Base-by-base conservation (phyloP, 2,888 invertebrate species). In the Crossocerus cetratus region DNA sequence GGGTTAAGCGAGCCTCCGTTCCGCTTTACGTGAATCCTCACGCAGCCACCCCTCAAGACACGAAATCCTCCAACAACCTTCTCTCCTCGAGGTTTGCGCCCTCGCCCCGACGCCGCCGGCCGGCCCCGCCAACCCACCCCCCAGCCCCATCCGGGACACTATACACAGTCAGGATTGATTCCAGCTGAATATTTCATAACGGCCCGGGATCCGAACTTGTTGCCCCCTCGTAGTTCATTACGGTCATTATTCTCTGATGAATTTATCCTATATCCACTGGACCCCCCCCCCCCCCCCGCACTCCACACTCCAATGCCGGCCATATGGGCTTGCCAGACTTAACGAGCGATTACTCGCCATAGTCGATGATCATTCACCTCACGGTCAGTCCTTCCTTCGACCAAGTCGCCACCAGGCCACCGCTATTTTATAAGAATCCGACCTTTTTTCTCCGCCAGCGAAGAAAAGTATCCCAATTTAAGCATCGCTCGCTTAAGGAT, bases 161-260 rank as follows among this genome's bases (percentile, higher is more conserved):
- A 76, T 32, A 32, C 76, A 76, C 79, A 79, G 81, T 76, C 83
- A 84, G 87, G 87, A 90, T 90, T 90, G 90, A 90, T 90, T 89
- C 86, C 84, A 83, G 78, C 81, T 90, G 89, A 90, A 90, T 90
- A 90, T 90, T 90, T 90, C 83, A 90, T 88, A 78, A 69, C 76
- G 75, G 66, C 80, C 81, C 82, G 76, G 71, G 77, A 76, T 80
- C 32, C 79, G 75, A 86, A 85, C 86, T 89, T 86, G 86, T 84
- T 84, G 80, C 78, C 83, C 77, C 70, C 73, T 77, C 74, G 78
- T 65, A 78, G 81, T 86, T 87, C 84, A 86, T 87, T 87, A 86
- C 84, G 84, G 82, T 88, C 86, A 85, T 89, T 88, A 88, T 88
- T 84, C 81, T 74, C 69, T 76, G 84, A 83, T 84, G 80, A 84